Evolutionary conservation across 23 tunicate species (phyloP), one percentile per base, ranked within the genome.

Genomic region (Trididemnum clinides): DNA sequence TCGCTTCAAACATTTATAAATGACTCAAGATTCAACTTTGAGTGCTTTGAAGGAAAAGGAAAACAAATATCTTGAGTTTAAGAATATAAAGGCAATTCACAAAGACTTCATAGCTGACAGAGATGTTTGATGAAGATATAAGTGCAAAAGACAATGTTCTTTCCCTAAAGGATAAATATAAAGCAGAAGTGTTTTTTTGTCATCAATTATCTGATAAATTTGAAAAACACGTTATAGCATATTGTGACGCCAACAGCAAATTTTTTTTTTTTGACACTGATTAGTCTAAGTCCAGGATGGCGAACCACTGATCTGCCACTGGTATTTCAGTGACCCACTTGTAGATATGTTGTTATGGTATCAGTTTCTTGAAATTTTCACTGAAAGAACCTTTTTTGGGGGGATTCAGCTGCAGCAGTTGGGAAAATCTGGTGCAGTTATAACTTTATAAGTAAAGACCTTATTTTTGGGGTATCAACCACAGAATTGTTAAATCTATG

Each of bases 131-230:
- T 12, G 23, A n/a, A n/a, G 69, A 62, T 4, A 6, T 4, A 4
- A 5, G 6, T 62, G 27, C 69, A 62, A 23, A 62, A 22, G 26
- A 20, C 23, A 62, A 20, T 6, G n/a, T 62, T 62, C 27, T 62
- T 62, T n/a, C 69, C 69, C 69, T 23, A 62, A 62, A 23, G n/a
- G 69, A 62, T n/a, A 62, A n/a, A n/a, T n/a, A n/a, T n/a, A n/a
- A n/a, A n/a, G n/a, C n/a, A n/a, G n/a, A n/a, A n/a, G n/a, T n/a
- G 27, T 19, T 12, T 62, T 22, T 62, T 5, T 12, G 15, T 62
- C 6, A 62, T 23, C 23, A 62, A 62, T 23, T 62, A 62, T 12
- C 69, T 62, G 69, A 20, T 19, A 6, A 62, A 62, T 23, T 62
- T 20, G 69, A 62, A 19, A 62, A 62, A 22, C 69, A 23, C 27